Conservation (phyloP, 2,797 vertebrate genomes). For the Monodelphis domestica region DNA sequence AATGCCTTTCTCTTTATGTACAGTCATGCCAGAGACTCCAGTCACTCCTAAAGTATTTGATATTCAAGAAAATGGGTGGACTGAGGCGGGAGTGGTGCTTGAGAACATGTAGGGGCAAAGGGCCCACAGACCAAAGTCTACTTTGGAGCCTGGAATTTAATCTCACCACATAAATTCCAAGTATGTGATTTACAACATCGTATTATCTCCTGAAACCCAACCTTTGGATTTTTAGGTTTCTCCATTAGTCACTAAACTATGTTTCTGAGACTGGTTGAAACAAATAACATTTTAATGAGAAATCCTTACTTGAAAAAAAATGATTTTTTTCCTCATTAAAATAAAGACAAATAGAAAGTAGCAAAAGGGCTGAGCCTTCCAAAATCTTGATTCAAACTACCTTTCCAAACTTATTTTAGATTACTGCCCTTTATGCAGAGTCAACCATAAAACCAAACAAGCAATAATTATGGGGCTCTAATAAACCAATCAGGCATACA, state of each 20-base stretch:
- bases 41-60: background rate
- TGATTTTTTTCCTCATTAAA: background rate
- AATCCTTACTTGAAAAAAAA: slow-evolving; percentile 8
- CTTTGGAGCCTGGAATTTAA: slow-evolving; percentile 32
- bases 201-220: background rate
- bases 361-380: slow-evolving; percentile 29
- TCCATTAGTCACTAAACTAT: background rate
- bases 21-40: background rate
- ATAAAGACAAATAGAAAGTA: slow-evolving; percentile 51
- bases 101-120: background rate
- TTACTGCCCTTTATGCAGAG: background rate
- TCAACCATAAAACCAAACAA: too few species aligned
- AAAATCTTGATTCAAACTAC: background rate
- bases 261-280: slow-evolving; percentile 16
- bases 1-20: background rate
- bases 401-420: background rate
- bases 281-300: slow-evolving; percentile 8
- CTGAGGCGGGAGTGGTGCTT: background rate
- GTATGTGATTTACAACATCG: slow-evolving; percentile 12
- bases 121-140: slow-evolving; percentile 8
- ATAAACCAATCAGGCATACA: too few species aligned
- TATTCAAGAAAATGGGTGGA: background rate
- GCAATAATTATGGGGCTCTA: too few species aligned
- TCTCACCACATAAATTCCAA: background rate
- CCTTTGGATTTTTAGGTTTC: slow-evolving; percentile 8